Percentiles rank a stretch among this genome's conserved stretches.
phyloP scores from a whole-genome alignment of 2,797 vertebrate genomes.

The Somateria mollissima region DNA sequence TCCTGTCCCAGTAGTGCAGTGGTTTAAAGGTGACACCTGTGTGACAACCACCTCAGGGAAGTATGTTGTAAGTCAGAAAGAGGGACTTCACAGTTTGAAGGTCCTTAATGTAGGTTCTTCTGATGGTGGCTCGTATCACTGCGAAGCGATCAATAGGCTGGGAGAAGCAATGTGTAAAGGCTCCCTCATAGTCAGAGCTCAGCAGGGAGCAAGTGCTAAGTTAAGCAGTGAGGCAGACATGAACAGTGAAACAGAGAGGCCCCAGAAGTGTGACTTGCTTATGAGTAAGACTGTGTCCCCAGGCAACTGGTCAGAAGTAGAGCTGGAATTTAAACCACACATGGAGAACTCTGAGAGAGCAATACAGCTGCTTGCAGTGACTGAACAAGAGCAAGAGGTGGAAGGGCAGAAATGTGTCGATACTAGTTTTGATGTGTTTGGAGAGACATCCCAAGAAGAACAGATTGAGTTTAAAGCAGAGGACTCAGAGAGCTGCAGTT shows the following conservation, averaged over 20 bases:
- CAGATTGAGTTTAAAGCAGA: constrained; percentile 87
- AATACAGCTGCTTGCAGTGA: constrained; percentile 82
- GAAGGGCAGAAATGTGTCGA: constrained; percentile 84
- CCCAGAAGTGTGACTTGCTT: constrained; percentile 84
- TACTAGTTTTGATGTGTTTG: constrained; percentile 87
- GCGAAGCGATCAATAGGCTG: constrained; percentile 87
- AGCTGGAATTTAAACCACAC: constrained; percentile 86
- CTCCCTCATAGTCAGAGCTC: constrained; percentile 81
- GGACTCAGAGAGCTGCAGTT: constrained; percentile 86
- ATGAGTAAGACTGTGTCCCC: constrained; percentile 81
- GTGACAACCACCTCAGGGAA: constrained; percentile 85
- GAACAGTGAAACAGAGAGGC: constrained; percentile 74
- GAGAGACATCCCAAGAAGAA: constrained; percentile 86
- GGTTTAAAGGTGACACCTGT: constrained; percentile 89
- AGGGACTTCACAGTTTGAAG: constrained; percentile 89
- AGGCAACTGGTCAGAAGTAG: constrained; percentile 86
- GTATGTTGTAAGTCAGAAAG: constrained; percentile 85
- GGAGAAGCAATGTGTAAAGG: constrained; percentile 92
- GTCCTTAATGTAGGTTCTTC: constrained; percentile 81
- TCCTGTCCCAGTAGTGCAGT: constrained; percentile 89
- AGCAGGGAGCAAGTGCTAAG: constrained; percentile 75
- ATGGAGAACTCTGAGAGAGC: constrained; percentile 84
- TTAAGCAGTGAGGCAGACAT: constrained; percentile 74
- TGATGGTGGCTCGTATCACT: constrained; percentile 89
- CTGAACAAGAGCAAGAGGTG: constrained; percentile 80